Base-by-base conservation (phyloP, 2,113 vertebrate species). In the Phycodurus eques region DNA sequence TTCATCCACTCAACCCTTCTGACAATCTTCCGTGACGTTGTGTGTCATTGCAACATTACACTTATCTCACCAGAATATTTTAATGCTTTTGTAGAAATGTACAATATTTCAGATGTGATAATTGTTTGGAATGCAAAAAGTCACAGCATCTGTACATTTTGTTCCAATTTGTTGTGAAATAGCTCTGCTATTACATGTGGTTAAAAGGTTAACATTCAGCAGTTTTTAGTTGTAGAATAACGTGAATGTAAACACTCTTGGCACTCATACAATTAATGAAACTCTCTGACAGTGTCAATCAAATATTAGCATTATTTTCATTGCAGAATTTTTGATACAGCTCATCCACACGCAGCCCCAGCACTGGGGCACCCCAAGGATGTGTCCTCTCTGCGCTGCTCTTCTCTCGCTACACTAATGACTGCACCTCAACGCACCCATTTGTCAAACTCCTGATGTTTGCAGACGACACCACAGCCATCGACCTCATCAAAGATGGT, bases 1-100 rank as follows among this genome's bases (percentile, higher is more conserved):
- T 76, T 70, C 82, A 69, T 22, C 31, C 54, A 68, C 57, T 82
- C 77, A 77, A 54, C 49, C 35, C 6, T 39, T 39, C 6, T 6
- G 35, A 39, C 35, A 6, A 6, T 3, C 3, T 39, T 39, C 35
- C 35, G 3, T 39, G 35, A 27, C 27, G 35, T 39, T 5, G 3
- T 39, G 35, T 39, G 35, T 5, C 35, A 39, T 5, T 39, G 4
- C 35, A 39, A 39, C 35, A 2, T 39, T 39, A 39, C 35, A 39
- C 35, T 39, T 39, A 39, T 39, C 35, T 3, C 35, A 5, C 35
- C 35, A 39, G 1, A 39, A 39, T 39, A 39, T 39, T 39, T 39
- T 39, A 39, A 39, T 39, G 35, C 35, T 39, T 39, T 39, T 39
- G 35, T 39, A 39, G 35, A 39, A 39, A 56, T 10, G 54, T 56